Conservation (phyloP, 1,140 invertebrate genomes). For the Neotoxoptera formosana region DNA sequence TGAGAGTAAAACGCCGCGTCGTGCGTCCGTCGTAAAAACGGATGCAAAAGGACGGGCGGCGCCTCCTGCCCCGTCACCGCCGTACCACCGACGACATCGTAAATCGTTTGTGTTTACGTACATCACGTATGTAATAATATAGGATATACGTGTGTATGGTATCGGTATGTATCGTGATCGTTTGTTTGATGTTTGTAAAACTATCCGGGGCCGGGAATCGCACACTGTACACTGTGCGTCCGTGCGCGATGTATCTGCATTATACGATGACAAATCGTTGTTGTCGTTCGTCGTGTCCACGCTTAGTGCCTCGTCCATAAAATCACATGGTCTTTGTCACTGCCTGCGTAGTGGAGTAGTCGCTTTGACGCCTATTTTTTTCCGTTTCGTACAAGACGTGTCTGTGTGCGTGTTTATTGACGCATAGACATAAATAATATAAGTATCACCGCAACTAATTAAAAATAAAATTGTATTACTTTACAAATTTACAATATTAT, state of each 20-base stretch:
- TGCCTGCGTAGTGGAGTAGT: background rate
- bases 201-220: background rate
- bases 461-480: background rate
- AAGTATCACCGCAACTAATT: background rate
- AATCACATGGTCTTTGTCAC: background rate
- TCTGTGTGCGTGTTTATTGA: background rate
- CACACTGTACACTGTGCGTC: background rate
- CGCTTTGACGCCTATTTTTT: background rate
- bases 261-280: background rate
- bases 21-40: background rate
- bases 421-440: background rate
- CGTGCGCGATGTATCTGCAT: background rate
- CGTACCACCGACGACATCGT: background rate
- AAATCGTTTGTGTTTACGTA: background rate
- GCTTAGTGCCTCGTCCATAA: no score
- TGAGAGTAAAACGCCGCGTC: background rate
- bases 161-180: background rate
- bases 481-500: background rate
- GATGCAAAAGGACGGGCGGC: background rate
- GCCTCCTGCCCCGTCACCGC: no score
- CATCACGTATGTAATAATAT: background rate
- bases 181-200: background rate
- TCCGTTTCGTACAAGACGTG: background rate
- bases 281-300: background rate
- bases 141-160: background rate